phyloP scores from a whole-genome alignment of 2,888 invertebrate species.

The Lycocerus yunnanus region DNA sequence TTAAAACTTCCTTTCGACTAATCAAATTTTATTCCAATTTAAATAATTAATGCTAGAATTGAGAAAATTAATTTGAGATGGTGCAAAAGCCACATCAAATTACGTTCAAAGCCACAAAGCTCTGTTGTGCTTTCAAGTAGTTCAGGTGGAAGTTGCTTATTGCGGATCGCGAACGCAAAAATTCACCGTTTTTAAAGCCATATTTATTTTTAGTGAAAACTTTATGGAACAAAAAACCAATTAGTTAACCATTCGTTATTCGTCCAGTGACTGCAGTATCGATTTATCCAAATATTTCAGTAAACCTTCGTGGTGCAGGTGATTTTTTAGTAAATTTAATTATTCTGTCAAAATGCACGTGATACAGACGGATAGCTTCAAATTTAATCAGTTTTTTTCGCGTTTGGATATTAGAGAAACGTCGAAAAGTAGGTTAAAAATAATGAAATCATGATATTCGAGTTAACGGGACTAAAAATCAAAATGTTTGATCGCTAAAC shows the following conservation, averaged over 20 bases:
- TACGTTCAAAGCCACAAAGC: constrained; percentile 5
- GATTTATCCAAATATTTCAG: not conserved
- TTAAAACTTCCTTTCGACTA: not conserved
- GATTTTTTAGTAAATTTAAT: not conserved
- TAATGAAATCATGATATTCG: too few relatives aligned
- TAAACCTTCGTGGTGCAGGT: not conserved
- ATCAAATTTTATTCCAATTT: not conserved
- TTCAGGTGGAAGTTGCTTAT: constrained; percentile 13
- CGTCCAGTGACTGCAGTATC: not conserved
- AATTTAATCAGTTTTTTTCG: not conserved
- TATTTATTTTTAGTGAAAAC: not conserved
- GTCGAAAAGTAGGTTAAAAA: not conserved
- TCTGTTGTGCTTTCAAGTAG: constrained; percentile 4
- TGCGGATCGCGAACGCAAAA: constrained; percentile 15
- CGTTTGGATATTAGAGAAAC: not conserved
- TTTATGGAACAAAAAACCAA: constrained; percentile 1
- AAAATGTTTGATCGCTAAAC: too few relatives aligned
- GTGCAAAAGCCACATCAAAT: constrained; percentile 5
- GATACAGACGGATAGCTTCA: not conserved
- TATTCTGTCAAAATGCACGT: not conserved
- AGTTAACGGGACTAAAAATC: too few relatives aligned
- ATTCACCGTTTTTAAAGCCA: constrained; percentile 11
- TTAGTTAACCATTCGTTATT: not conserved
- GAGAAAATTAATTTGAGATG: not conserved
- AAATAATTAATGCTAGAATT: not conserved